Conservation (phyloP, 2,113 vertebrate genomes). For the Dromas ardeola region DNA sequence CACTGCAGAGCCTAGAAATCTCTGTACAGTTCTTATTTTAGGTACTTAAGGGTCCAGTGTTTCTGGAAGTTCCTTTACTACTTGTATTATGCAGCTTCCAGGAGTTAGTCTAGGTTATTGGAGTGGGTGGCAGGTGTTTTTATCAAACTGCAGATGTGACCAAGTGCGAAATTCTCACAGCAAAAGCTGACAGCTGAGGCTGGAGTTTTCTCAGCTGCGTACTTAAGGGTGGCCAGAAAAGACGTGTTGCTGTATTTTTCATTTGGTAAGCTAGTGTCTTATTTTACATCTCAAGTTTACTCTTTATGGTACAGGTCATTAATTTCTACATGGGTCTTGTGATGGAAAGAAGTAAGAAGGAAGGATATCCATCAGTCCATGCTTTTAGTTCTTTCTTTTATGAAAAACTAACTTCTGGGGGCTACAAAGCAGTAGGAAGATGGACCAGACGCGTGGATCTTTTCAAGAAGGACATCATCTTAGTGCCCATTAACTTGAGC, state of each 20-base stretch:
- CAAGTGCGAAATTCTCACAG: not conserved
- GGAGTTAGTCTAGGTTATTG: not conserved
- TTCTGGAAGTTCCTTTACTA: not conserved
- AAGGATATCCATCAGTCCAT: not conserved
- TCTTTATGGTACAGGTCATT: not conserved
- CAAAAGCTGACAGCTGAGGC: not conserved
- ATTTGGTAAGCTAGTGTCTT: not conserved
- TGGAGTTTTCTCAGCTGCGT: not conserved
- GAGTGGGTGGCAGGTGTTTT: not conserved
- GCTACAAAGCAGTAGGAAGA: conserved; percentile 83
- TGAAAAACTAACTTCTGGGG: conserved; percentile 74
- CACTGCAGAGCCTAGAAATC: not conserved
- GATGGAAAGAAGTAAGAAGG: not conserved
- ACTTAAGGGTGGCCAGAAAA: not conserved
- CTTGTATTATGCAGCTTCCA: not conserved
- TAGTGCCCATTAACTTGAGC: conserved; percentile 88
- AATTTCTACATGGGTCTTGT: not conserved
- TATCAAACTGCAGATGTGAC: not conserved
- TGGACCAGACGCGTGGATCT: conserved; percentile 91
- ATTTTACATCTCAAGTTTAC: not conserved
- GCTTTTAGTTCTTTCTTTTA: not conserved
- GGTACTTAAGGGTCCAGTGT: not conserved
- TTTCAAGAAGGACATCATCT: conserved; percentile 85
- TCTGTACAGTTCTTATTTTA: not conserved
- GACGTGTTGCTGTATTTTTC: not conserved